These are phyloP conservation scores for Pocillopora grandis DNA, from an alignment of 92 coral and sea anemone species.

Conservation along the genomic window DNA sequence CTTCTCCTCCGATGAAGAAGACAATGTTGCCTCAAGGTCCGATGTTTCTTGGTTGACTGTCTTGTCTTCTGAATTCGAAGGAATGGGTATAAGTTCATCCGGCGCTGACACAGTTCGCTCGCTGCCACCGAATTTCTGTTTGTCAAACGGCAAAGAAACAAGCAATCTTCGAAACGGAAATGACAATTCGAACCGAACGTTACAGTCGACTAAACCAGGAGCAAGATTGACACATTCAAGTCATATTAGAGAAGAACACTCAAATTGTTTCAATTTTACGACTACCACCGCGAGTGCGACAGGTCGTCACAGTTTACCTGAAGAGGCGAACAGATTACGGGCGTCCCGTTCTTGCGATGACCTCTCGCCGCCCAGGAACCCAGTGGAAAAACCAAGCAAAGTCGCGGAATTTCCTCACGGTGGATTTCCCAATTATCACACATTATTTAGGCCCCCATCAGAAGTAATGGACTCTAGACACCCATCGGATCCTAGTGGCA, in stretches of 20 bases:
- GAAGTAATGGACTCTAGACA: conserved; percentile 1
- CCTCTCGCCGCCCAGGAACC: conserved; percentile 53
- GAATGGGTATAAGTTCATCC: not conserved
- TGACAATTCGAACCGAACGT: not conserved
- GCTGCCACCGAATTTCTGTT: conserved; percentile 16
- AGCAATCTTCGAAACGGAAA: not conserved
- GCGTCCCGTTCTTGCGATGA: conserved; percentile 58
- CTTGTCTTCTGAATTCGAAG: conserved; percentile 63
- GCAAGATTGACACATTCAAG: conserved; percentile 7
- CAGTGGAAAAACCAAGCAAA: conserved; percentile 33
- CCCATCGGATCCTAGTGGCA: conserved; percentile 7
- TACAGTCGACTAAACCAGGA: conserved; percentile 13
- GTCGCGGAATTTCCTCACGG: conserved; percentile 27
- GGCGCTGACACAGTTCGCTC: conserved; percentile 39
- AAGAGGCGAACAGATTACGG: conserved; percentile 36
- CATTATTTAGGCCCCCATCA: conserved; percentile 31
- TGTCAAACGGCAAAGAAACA: conserved; percentile 16
- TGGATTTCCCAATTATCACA: conserved; percentile 28
- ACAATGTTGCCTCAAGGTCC: conserved; percentile 31
- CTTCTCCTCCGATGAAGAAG: conserved; percentile 77
- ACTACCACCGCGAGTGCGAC: conserved; percentile 38
- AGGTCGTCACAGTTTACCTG: conserved; percentile 4
- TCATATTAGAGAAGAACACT: not conserved
- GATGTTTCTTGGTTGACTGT: conserved; percentile 67
- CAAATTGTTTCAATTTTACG: conserved; percentile 49